A percentile compares a stretch with the other conserved stretches of the same genome.
Conservation (phyloP, 2,888 invertebrate genomes). For the Rhorus exstirpatorius region DNA sequence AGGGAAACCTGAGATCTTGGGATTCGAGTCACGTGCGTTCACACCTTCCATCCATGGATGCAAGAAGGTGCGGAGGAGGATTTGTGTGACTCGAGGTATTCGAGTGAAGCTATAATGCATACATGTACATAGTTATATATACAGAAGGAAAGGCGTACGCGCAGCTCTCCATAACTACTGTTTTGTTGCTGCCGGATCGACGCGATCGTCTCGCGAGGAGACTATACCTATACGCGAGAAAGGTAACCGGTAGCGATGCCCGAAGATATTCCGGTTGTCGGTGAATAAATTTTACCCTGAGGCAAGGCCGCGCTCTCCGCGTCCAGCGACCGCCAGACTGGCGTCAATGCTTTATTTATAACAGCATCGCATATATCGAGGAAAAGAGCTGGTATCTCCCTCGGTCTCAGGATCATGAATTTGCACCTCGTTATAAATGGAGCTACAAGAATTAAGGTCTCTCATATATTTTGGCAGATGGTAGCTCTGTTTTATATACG, state of each 20-base stretch:
- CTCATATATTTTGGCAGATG: too few species aligned
- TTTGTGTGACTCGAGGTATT: slow-evolving; percentile 36
- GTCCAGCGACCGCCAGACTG: slow-evolving; percentile 78
- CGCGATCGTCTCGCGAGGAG: slow-evolving; percentile 13
- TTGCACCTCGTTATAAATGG: not conserved
- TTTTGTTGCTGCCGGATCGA: slow-evolving; percentile 27
- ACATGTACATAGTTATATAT: too few species aligned
- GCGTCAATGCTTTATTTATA: slow-evolving; percentile 78
- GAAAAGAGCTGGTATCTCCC: slow-evolving; percentile 36
- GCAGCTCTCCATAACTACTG: not conserved
- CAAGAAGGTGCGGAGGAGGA: slow-evolving; percentile 27
- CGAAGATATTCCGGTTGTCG: slow-evolving; percentile 77
- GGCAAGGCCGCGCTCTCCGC: slow-evolving; percentile 78
- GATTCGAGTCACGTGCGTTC: slow-evolving; percentile 54
- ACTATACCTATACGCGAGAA: slow-evolving; percentile 22
- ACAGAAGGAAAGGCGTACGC: not conserved
- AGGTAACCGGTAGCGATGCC: slow-evolving; percentile 72
- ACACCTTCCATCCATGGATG: slow-evolving; percentile 55
- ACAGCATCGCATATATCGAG: slow-evolving; percentile 43
- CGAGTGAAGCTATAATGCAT: not conserved
- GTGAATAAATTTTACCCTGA: slow-evolving; percentile 78
- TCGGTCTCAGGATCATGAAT: slow-evolving; percentile 38
- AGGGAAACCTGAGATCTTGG: slow-evolving; percentile 1
- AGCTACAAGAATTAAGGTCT: too few species aligned
- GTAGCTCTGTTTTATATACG: too few species aligned